phyloP scores from a whole-genome alignment of 2,888 invertebrate species.

The Pyrrhopygopsis socrates region DNA sequence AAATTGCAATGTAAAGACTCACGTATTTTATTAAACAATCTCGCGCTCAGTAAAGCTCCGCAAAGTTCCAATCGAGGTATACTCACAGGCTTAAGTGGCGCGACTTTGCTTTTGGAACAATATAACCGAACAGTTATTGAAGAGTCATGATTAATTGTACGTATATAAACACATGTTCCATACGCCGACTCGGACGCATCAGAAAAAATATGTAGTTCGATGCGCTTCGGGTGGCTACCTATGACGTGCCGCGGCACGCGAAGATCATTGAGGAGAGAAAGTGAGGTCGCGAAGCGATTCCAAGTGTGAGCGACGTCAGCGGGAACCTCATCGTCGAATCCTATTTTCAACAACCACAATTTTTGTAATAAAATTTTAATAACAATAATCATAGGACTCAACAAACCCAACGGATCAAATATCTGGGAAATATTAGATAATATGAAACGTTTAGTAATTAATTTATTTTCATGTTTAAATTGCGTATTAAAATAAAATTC shows the following conservation, averaged over 20 bases:
- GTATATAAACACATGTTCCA: constrained; percentile 50
- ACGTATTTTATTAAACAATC: not conserved
- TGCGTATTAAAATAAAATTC: constrained; percentile 56
- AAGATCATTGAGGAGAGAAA: constrained; percentile 12
- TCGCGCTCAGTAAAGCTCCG: not conserved
- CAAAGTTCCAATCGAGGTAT: constrained; percentile 40
- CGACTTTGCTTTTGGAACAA: constrained; percentile 81
- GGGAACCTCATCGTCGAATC: constrained; percentile 56
- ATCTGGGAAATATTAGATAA: constrained; percentile 48
- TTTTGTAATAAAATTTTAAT: constrained; percentile 64
- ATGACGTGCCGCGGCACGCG: constrained; percentile 30
- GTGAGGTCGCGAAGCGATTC: constrained; percentile 2
- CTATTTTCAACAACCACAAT: constrained; percentile 59
- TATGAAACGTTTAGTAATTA: constrained; percentile 55
- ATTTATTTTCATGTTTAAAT: constrained; percentile 9
- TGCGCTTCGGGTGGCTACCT: not conserved
- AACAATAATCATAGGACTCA: constrained; percentile 40
- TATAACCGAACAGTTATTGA: constrained; percentile 6
- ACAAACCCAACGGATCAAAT: constrained; percentile 50
- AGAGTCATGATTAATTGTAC: constrained; percentile 2
- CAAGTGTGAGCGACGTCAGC: constrained; percentile 28
- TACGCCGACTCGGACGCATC: constrained; percentile 57
- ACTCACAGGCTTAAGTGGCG: constrained; percentile 72
- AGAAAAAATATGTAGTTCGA: constrained; percentile 50
- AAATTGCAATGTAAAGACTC: constrained; percentile 1